phyloP scores from a whole-genome alignment of 64 coral and sea anemone species.

The Acropora tenuis region DNA sequence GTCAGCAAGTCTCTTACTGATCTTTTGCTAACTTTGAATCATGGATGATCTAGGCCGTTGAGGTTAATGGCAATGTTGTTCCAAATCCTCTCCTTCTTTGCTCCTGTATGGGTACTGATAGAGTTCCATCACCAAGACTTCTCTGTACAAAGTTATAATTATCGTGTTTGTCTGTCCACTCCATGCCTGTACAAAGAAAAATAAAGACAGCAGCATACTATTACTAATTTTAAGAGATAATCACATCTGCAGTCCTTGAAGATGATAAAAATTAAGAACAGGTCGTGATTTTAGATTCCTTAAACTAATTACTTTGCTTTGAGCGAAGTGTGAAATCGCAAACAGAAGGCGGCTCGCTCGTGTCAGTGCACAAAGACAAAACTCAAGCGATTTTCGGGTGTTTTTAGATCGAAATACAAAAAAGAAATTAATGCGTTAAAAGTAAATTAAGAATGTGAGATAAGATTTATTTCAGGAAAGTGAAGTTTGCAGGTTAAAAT shows the following conservation, averaged over 20 bases:
- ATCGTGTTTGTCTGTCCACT: conserved; percentile 52
- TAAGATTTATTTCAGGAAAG: too few species aligned
- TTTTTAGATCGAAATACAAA: too few species aligned
- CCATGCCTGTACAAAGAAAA: conserved; percentile 33
- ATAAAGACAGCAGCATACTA: background rate
- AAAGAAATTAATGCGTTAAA: too few species aligned
- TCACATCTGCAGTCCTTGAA: background rate
- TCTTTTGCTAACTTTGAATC: background rate
- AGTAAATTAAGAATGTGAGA: too few species aligned
- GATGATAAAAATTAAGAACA: background rate
- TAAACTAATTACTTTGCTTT: background rate
- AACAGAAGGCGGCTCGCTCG: too few species aligned
- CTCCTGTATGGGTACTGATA: conserved; percentile 41
- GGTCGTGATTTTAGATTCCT: background rate
- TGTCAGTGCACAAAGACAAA: too few species aligned
- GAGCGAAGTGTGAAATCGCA: too few species aligned
- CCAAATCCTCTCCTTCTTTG: conserved; percentile 36
- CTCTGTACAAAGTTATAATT: conserved; percentile 4
- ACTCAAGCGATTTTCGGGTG: too few species aligned
- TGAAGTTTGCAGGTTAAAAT: too few species aligned
- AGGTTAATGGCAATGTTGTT: conserved; percentile 33
- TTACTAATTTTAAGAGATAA: background rate
- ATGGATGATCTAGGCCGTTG: conserved; percentile 25
- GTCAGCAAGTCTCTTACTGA: conserved; percentile 17
- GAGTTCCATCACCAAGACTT: conserved; percentile 32